Percentiles rank a stretch among this genome's conserved stretches.
These are phyloP conservation scores for Oegoconia quadripuncta DNA, from an alignment of 2,888 invertebrate species.

Conservation along the genomic window DNA sequence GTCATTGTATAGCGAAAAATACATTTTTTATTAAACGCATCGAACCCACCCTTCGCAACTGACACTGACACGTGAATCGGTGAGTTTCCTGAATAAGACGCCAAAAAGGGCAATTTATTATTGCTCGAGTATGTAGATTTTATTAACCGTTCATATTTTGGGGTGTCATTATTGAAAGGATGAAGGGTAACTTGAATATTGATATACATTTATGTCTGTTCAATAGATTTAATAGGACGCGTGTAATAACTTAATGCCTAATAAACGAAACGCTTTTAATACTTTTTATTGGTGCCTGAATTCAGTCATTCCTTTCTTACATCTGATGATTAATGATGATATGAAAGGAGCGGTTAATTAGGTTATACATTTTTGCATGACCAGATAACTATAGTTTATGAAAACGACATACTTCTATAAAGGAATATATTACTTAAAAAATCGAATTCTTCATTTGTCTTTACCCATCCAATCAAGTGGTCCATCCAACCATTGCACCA, in stretches of 20 bases:
- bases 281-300: too few relatives aligned
- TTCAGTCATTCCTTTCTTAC: too few relatives aligned
- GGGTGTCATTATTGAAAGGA: conserved; percentile 45
- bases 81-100: conserved; percentile 59
- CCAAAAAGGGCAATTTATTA: conserved; percentile 73
- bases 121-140: conserved; percentile 57
- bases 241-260: too few relatives aligned
- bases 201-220: conserved; percentile 23
- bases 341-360: too few relatives aligned
- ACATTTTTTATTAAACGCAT: conserved; percentile 45
- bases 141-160: conserved; percentile 68
- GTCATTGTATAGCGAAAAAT: conserved; percentile 39
- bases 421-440: neutral
- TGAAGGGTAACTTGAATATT: conserved; percentile 46
- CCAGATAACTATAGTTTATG: too few relatives aligned
- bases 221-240: conserved; percentile 13
- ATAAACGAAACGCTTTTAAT: too few relatives aligned
- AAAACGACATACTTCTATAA: too few relatives aligned
- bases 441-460: conserved; percentile 26
- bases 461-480: conserved; percentile 45
- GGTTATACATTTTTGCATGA: too few relatives aligned
- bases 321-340: too few relatives aligned
- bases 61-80: conserved; percentile 56
- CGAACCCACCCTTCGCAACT: conserved; percentile 33
- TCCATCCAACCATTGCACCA: conserved; percentile 33